Conservation (phyloP, 2,888 invertebrate genomes). For the Steromphala cineraria region DNA sequence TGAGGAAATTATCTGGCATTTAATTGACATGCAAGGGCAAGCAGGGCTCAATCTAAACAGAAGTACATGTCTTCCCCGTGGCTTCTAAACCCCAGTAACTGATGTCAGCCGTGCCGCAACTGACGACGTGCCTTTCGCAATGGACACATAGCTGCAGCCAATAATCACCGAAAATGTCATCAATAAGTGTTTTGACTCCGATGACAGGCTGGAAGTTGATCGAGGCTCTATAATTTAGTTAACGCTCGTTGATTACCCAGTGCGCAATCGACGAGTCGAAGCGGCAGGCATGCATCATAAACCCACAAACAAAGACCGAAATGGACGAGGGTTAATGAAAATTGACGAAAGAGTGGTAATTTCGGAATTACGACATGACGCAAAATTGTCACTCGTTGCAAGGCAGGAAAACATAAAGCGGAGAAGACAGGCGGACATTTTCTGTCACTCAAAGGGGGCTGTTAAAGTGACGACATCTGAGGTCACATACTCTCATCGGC, state of each 20-base stretch:
- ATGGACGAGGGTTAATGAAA: slow-evolving; percentile 1
- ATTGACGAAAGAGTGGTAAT: background rate
- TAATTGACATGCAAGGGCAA: background rate
- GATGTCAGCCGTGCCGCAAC: background rate
- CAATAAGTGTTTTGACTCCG: background rate
- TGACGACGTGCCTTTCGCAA: background rate
- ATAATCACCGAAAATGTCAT: background rate
- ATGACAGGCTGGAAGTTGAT: background rate
- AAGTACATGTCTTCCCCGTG: background rate
- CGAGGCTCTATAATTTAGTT: background rate
- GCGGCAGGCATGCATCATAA: background rate
- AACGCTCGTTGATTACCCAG: background rate
- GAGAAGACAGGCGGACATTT: background rate
- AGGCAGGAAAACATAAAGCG: slow-evolving; percentile 1
- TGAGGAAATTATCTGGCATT: slow-evolving; percentile 1
- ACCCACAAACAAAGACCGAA: background rate
- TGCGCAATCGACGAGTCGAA: background rate
- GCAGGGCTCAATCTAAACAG: background rate
- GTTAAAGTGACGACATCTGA: background rate
- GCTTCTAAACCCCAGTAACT: background rate
- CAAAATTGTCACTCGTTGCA: background rate
- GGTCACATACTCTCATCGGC: background rate
- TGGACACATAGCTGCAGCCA: background rate
- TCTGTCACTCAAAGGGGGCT: background rate
- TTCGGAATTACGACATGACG: background rate